A percentile compares a stretch with the other conserved stretches of the same genome.
phyloP scores from a whole-genome alignment of 1,140 invertebrate genomes.

The Tyrophagus putrescentiae region DNA sequence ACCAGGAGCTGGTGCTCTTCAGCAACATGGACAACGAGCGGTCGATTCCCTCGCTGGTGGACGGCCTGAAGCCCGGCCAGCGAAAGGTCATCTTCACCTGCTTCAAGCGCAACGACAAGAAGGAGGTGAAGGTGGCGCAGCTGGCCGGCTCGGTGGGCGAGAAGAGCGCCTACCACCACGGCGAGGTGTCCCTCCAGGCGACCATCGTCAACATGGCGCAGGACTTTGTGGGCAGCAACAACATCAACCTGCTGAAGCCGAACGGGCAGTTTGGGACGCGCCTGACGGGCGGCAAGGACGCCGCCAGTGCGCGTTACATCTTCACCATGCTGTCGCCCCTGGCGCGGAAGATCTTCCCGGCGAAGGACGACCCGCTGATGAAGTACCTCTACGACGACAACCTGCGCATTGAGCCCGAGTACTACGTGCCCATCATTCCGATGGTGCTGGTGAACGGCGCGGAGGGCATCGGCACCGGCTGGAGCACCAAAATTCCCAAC shows the following conservation, averaged over 20 bases:
- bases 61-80: constrained; percentile 93
- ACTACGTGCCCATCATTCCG: constrained; percentile 88
- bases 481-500: constrained; percentile 95
- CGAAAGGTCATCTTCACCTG: constrained; percentile 88
- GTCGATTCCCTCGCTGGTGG: constrained; percentile 87
- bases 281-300: constrained; percentile 52
- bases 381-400: constrained; percentile 86
- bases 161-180: constrained; percentile 94
- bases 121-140: constrained; percentile 95
- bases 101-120: constrained; percentile 87
- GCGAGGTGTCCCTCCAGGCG: constrained; percentile 77
- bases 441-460: constrained; percentile 94
- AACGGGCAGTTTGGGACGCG: constrained; percentile 90
- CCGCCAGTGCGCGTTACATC: constrained; percentile 94
- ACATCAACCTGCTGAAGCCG: constrained; percentile 87
- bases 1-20: constrained; percentile 91
- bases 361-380: constrained; percentile 73
- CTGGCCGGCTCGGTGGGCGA: constrained; percentile 92
- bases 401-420: constrained; percentile 74
- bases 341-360: constrained; percentile 69
- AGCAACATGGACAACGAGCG: constrained; percentile 92
- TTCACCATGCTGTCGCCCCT: constrained; percentile 74
- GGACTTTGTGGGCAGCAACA: constrained; percentile 95
- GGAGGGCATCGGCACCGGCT: constrained; percentile 96
- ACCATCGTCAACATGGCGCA: constrained; percentile 97